Conservation (phyloP, 2,113 vertebrate genomes). For the Coryphaenoides rupestris region DNA sequence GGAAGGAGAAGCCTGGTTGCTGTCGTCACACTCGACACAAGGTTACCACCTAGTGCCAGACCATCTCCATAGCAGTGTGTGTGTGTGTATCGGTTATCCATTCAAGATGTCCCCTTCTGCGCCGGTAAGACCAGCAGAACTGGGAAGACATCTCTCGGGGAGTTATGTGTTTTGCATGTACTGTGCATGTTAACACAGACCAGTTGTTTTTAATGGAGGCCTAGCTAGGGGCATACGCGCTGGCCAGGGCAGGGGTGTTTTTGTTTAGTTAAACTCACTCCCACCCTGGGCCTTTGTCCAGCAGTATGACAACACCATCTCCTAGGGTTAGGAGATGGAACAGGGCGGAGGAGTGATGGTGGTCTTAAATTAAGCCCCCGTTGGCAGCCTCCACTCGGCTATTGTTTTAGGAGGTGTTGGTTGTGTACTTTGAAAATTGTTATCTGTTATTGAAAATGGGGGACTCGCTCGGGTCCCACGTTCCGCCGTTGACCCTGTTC, state of each 20-base stretch:
- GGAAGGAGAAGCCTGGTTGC: too few species aligned
- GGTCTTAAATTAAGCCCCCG: slow-evolving; percentile 49
- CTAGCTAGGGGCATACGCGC: slow-evolving; percentile 35
- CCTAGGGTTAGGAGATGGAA: slow-evolving; percentile 51
- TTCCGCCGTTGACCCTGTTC: slow-evolving; percentile 29
- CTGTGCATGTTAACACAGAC: slow-evolving; percentile 24
- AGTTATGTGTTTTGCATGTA: slow-evolving; percentile 17
- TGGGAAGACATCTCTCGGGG: too few species aligned
- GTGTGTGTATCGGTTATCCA: too few species aligned
- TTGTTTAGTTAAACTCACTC: slow-evolving; percentile 67
- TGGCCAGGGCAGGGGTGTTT: slow-evolving; percentile 51
- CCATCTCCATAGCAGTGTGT: slow-evolving; percentile 5
- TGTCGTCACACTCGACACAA: slow-evolving; percentile 26
- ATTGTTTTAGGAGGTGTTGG: slow-evolving; percentile 61
- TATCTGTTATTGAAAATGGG: slow-evolving; percentile 53
- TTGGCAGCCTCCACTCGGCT: slow-evolving; percentile 39
- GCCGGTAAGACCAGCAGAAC: neutral
- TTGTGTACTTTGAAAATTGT: slow-evolving; percentile 57
- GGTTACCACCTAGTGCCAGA: slow-evolving; percentile 58
- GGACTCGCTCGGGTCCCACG: slow-evolving; percentile 26
- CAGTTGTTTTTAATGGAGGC: slow-evolving; percentile 42
- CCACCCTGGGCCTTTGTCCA: slow-evolving; percentile 58
- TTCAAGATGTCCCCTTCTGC: neutral
- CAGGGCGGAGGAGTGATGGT: slow-evolving; percentile 38
- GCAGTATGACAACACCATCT: slow-evolving; percentile 64